phyloP scores from a whole-genome alignment of 2,113 vertebrate genomes.

The Corvus moneduloides region DNA sequence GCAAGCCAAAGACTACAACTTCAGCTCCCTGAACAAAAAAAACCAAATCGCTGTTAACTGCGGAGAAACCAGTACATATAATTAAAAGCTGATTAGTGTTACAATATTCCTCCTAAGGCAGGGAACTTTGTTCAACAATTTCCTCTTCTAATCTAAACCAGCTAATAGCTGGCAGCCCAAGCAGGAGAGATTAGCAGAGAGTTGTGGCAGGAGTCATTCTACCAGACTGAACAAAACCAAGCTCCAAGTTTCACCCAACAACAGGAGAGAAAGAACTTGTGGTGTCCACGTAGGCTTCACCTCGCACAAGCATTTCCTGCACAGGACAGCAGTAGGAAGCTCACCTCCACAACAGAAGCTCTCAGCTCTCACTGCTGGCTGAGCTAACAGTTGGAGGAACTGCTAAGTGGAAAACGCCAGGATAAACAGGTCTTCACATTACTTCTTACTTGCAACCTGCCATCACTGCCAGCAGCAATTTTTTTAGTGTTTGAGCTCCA shows the following conservation, averaged over 20 bases:
- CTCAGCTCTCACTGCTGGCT: neutral
- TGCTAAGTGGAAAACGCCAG: neutral
- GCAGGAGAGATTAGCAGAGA: neutral
- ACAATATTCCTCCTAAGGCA: constrained; percentile 19
- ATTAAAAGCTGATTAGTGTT: constrained; percentile 35
- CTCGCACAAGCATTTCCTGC: neutral
- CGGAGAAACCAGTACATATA: neutral
- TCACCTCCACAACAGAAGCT: neutral
- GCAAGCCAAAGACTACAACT: neutral
- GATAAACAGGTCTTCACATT: neutral
- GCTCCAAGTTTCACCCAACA: neutral
- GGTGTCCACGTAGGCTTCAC: rapidly evolving
- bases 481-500: neutral
- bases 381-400: neutral
- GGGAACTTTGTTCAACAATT: neutral
- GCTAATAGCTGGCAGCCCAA: neutral
- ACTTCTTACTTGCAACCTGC: neutral
- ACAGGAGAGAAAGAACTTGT: neutral
- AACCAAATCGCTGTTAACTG: neutral
- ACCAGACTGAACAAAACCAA: neutral
- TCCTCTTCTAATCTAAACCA: neutral
- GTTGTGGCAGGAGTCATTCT: rapidly evolving
- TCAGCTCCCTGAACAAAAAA: neutral
- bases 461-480: neutral
- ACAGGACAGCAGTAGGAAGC: neutral